Percentiles rank a stretch among this genome's conserved stretches.
phyloP scores from a whole-genome alignment of 2,113 vertebrate genomes.

The Ibidorhyncha struthersii region DNA sequence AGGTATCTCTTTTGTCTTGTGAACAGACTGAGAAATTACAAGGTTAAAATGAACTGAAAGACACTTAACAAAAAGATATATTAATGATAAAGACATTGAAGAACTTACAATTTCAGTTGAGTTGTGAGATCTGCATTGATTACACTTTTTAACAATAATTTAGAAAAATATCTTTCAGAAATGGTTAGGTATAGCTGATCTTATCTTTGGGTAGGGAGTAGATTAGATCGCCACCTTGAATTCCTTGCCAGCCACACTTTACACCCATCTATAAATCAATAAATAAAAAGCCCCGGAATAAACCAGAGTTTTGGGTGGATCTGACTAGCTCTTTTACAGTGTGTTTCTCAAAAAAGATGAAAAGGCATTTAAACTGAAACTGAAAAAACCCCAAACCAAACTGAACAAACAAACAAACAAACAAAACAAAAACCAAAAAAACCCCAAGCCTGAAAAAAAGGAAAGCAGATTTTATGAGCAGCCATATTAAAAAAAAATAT shows the following conservation, averaged over 20 bases:
- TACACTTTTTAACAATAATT: background rate
- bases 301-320: background rate
- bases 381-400: background rate
- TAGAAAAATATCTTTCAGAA: background rate
- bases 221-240: accelerated
- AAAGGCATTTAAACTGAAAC: background rate
- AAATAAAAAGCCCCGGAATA: background rate
- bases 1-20: background rate
- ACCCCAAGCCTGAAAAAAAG: background rate
- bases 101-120: background rate
- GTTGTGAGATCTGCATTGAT: background rate
- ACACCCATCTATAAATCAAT: background rate
- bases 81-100: background rate
- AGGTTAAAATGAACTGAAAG: background rate
- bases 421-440: background rate
- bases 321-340: background rate
- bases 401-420: background rate
- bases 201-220: background rate
- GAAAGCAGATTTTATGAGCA: background rate
- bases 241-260: background rate
- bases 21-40: background rate
- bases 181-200: background rate
- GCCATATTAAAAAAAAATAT: background rate
- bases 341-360: background rate
- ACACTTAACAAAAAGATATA: background rate